Base-by-base conservation (phyloP, 2,113 vertebrate genomes). In the Toxotes jaculatrix region DNA sequence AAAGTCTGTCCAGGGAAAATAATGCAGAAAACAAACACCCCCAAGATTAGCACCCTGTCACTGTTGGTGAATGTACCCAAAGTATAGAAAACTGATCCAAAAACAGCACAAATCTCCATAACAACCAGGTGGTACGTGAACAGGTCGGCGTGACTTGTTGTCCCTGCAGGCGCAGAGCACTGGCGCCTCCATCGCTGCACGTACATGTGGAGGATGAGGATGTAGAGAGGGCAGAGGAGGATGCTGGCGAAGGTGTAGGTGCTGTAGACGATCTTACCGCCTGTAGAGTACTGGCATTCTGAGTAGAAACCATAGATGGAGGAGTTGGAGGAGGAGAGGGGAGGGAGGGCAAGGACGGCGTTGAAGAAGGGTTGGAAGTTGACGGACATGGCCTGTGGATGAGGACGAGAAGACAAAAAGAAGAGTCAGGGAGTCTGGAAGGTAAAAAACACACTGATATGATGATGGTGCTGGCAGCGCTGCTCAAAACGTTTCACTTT, bases 31-130 rank as follows among this genome's bases (percentile, higher is more conserved):
- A 55, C 2, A 5, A 13, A 3, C 1, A n/a, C 12, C 11, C 66
- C 49, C 43, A 32, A 3, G 1, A 57, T 0, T 4, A 79, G 43
- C 9, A 45, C 3, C 1, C 1, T 0, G 0, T 1, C 0, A 0
- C 0, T 19, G 0, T 14, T 0, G 3, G 0, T 14, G 0, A 8
- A 61, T 0, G 0, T 0, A 8, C 47, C 31, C 0, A 34, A 0
- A 0, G 0, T 0, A 0, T n/a, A 74, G 36, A 80, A 0, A 1
- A 68, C 1, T 0, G 27, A 17, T n/a, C 43, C 87, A 0, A 62
- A 11, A 19, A 36, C 4, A 3, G 7, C 14, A 0, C 62, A 0
- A 0, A 62, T 2, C 62, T 89, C 85, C 16, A 84, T 0, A 0
- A 21, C 0, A 31, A 63, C 19, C 34, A 61, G 56, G 70, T 89